Conservation (phyloP, 2,797 vertebrate genomes). For the Hirundo rustica region DNA sequence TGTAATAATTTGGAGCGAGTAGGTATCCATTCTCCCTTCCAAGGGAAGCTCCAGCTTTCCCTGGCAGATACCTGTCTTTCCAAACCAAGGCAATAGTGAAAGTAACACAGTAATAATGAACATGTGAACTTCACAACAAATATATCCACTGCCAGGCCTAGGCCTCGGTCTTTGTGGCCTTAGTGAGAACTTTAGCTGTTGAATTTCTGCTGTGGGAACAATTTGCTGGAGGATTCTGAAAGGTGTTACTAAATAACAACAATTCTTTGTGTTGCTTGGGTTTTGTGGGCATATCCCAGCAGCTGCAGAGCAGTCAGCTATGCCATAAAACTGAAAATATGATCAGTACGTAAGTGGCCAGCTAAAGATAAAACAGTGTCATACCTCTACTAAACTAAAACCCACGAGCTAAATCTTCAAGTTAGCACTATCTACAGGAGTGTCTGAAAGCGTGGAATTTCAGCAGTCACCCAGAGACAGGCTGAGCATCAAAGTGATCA, state of each 20-base stretch:
- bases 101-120: neutral
- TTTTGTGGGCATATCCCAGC: neutral
- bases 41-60: too few relatives aligned
- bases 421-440: neutral
- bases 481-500: neutral
- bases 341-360: neutral
- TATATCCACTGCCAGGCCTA: neutral
- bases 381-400: neutral
- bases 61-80: too few relatives aligned
- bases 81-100: neutral
- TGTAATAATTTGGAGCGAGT: too few relatives aligned
- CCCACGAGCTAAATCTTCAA: neutral
- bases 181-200: neutral
- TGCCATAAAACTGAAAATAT: neutral
- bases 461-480: neutral
- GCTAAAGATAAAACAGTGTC: neutral
- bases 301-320: neutral
- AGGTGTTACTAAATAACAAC: neutral
- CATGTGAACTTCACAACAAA: neutral
- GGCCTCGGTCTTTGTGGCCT: neutral
- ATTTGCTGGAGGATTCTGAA: neutral
- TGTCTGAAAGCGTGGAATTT: neutral
- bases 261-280: neutral
- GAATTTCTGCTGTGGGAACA: neutral
- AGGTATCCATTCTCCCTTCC: too few relatives aligned